Base-by-base conservation (phyloP, 1,140 invertebrate genomes). In the Philopotamus ludificatus region DNA sequence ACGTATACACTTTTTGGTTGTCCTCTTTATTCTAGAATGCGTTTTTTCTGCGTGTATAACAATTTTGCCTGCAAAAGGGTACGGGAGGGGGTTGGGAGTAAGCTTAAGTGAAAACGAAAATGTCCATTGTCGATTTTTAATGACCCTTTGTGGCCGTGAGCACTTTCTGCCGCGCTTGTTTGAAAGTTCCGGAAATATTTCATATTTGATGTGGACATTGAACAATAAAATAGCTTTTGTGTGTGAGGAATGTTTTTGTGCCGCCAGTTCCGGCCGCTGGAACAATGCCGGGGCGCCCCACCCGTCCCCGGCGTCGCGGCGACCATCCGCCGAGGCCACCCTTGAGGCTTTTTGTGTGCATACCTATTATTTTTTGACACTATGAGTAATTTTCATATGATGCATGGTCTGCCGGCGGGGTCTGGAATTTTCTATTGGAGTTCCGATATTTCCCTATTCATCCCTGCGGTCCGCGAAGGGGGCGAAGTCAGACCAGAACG, bases 321-420 rank as follows among this genome's bases (percentile, higher is more conserved):
- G 16, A 15, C 3, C 44, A 34, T 34, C 44, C 49, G 44, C 16
- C n/a, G 25, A 47, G 28, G 62, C 28, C 28, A 34, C 28, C 28
- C 28, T 34, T 34, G 57, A 66, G 61, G 58, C 50, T 44, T 68
- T 68, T 65, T 68, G 67, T 65, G 12, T 51, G 58, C 58, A 26
- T 50, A 41, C 47, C 63, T 53, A 68, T 64, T 68, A 59, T 65
- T 68, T 68, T 68, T 68, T 68, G 62, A 55, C 62, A 63, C 34
- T 51, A 20, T 28, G 42, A 51, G 58, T 64, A 68, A 62, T 65
- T 68, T 64, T 64, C 28, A 20, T 42, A 51, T 68, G 62, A 68
- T 68, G 53, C 57, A 65, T 62, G 44, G 18, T 47, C 7, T 20
- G 8, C 45, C 21, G 9, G 25, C 22, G 45, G 50, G 20, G 1